Evolutionary conservation across 2,888 invertebrate genomes (phyloP), one percentile per base, ranked within the genome.

Genomic region (Andrena camellia): DNA sequence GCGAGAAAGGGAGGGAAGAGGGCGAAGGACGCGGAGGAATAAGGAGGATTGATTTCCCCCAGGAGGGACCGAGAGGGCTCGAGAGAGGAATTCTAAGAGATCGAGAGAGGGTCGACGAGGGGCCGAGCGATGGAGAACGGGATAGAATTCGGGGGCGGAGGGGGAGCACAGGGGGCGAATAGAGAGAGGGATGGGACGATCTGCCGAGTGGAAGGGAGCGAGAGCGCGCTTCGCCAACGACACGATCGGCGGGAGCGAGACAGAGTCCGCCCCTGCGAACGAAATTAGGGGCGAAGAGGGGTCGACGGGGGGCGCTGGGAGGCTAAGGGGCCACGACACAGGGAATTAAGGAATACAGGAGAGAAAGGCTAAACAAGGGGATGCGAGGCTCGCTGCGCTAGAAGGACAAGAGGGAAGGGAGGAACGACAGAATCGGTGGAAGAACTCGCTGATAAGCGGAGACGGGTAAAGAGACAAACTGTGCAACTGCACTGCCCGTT

Each of bases 41-140:
- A 54, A 67, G 72, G 42, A 62, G 71, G 80, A 80, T 70, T 71
- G 70, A 76, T 63, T 67, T 78, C 52, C 74, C 33, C 26, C 20
- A 6, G 31, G 57, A 29, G 57, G 33, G 52, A 70, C 3, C 2
- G 60, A 69, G 63, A 60, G 70, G 13, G 29, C 23, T 23, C 42
- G 48, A 59, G 68, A 52, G 20, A 20, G 78, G 78, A 73, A 64
- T 72, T 72, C 52, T 50, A 66, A 66, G 80, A 74, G 82, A 50
- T 35, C 17, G 69, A 70, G 66, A 10, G 59, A 76, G 73, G 57
- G 60, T 67, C 54, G 60, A 31, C n/a, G 42, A 6, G 33, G 17
- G 54, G n/a, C 20, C n/a, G 42, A 10, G 64, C 17, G 31, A n/a
- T 10, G 42, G 54, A 52, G 62, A 57, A 52, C 57, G 35, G 60